A percentile compares a stretch with the other conserved stretches of the same genome.
Conservation (phyloP, 2,113 vertebrate species). For the Tachycineta bicolor region DNA sequence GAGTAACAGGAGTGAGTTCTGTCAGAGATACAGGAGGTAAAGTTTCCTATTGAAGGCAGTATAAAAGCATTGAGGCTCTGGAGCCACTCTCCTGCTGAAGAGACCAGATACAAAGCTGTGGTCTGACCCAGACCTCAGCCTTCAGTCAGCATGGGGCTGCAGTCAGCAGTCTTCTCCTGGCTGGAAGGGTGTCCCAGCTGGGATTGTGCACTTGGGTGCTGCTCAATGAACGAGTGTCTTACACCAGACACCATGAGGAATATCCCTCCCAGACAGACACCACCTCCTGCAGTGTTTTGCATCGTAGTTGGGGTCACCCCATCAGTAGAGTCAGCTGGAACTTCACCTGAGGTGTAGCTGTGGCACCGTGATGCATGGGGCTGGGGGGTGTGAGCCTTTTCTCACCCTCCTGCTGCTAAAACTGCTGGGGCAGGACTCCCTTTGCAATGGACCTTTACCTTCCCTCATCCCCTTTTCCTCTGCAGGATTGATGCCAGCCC, state of each 20-base stretch:
- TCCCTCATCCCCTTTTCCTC: not conserved
- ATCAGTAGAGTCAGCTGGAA: not conserved
- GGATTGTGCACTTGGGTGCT: not conserved
- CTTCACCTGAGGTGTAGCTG: not conserved
- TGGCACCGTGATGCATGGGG: not conserved
- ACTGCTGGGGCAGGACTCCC: not conserved
- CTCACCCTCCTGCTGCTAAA: not conserved
- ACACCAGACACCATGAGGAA: not conserved
- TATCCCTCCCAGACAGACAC: not conserved
- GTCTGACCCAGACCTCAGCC: not conserved
- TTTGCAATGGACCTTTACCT: not conserved
- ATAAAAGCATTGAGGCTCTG: not conserved
- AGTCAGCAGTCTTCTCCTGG: not conserved
- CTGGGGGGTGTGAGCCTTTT: not conserved
- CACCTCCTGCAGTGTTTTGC: not conserved
- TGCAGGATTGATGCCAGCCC: not conserved
- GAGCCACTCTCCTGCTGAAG: not conserved
- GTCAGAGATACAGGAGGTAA: not conserved
- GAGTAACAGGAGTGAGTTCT: not conserved
- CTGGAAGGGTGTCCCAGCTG: not conserved
- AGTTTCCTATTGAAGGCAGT: not conserved
- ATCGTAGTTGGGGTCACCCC: not conserved
- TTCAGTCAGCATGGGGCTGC: accelerated
- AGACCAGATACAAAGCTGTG: not conserved
- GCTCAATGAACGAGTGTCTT: not conserved